phyloP scores from a whole-genome alignment of 2,797 vertebrate species.

The Gadopsis bispinosus region DNA sequence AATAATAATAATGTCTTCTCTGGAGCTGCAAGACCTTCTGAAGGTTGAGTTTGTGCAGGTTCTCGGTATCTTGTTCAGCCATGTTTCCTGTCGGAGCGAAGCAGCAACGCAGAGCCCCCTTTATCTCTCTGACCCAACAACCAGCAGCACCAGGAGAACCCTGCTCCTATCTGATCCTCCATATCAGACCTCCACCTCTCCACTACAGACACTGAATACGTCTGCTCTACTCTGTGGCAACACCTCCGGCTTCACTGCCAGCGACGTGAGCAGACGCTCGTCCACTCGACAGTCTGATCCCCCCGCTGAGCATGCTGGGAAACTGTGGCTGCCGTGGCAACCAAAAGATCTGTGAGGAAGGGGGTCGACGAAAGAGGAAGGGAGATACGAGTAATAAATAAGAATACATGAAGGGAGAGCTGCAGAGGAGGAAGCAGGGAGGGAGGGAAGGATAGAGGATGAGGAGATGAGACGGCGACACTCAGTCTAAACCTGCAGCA shows the following conservation, averaged over 20 bases:
- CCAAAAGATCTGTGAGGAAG: neutral
- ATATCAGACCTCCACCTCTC: neutral
- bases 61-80: too few species aligned
- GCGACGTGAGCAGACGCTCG: slow-evolving; percentile 5
- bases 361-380: neutral
- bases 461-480: slow-evolving; percentile 56
- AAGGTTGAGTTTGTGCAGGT: too few species aligned
- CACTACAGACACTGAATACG: neutral
- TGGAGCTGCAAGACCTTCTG: too few species aligned
- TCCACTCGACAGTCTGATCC: slow-evolving; percentile 4
- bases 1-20: too few species aligned
- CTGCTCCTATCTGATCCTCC: neutral
- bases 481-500: slow-evolving; percentile 57
- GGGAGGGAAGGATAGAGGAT: slow-evolving; percentile 27
- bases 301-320: slow-evolving; percentile 37
- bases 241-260: slow-evolving; percentile 11
- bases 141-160: neutral
- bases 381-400: too few species aligned
- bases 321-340: slow-evolving; percentile 45
- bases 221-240: neutral
- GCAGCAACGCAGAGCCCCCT: too few species aligned
- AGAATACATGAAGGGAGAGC: too few species aligned
- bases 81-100: neutral
- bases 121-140: too few species aligned
- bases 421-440: neutral